Evolutionary conservation across 1,140 invertebrate genomes (phyloP).

Genomic region (Bombus sibiricus): DNA sequence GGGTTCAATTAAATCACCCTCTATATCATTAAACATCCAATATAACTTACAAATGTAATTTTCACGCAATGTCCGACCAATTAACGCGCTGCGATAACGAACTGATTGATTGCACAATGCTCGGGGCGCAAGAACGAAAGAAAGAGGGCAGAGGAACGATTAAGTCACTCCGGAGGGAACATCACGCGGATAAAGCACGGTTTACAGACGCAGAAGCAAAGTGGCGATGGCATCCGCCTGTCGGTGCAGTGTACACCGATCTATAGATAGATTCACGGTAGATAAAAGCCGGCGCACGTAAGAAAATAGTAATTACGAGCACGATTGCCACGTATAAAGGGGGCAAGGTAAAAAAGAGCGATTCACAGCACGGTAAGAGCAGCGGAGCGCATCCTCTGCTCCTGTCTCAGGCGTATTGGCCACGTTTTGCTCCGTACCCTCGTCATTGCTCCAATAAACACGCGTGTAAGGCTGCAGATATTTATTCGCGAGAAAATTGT

Average conservation of each 20-base stretch:
- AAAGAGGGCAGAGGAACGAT: background rate
- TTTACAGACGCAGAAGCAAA: background rate
- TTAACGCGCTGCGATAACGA: background rate
- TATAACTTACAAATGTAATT: background rate
- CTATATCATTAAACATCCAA: too few relatives aligned
- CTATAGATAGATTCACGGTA: constrained; percentile 66
- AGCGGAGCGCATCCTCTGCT: constrained; percentile 44
- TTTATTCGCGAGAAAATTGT: background rate
- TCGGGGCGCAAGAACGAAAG: background rate
- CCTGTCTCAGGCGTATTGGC: constrained; percentile 20
- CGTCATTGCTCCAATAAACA: constrained; percentile 7
- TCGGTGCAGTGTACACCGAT: constrained; percentile 34
- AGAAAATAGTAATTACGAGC: constrained; percentile 71
- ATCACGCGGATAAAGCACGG: background rate
- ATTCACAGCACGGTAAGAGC: constrained; percentile 28
- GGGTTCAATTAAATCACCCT: too few relatives aligned
- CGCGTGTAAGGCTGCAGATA: background rate
- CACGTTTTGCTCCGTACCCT: constrained; percentile 21
- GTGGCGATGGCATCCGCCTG: constrained; percentile 43
- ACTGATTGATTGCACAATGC: background rate
- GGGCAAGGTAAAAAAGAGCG: constrained; percentile 3
- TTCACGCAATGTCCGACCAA: background rate
- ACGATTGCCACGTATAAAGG: constrained; percentile 53
- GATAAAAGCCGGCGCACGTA: constrained; percentile 60
- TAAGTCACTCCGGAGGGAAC: background rate